These are phyloP conservation scores for Myocastor coypus DNA, from an alignment of 2,113 vertebrate species.

Conservation along the genomic window DNA sequence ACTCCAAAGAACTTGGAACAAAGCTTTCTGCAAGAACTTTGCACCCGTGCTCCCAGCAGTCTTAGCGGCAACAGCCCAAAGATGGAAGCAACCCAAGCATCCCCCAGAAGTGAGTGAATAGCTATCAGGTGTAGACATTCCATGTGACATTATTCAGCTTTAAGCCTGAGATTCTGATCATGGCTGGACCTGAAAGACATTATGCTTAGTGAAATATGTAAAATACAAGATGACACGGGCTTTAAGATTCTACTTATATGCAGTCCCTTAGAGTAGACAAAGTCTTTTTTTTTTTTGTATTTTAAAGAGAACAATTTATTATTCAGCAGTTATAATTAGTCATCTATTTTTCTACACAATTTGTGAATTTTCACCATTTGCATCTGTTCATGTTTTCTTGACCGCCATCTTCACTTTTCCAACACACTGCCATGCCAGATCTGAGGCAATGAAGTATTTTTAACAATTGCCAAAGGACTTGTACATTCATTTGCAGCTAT, in stretches of 20 bases:
- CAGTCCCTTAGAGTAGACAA: neutral
- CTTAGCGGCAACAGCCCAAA: neutral
- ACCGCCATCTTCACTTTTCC: too few species aligned
- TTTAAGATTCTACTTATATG: neutral
- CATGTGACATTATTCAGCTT: neutral
- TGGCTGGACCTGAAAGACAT: neutral
- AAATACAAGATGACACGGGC: neutral
- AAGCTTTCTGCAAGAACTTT: neutral
- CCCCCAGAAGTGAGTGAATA: neutral
- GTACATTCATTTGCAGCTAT: too few species aligned
- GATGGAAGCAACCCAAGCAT: neutral
- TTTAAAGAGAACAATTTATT: too few species aligned
- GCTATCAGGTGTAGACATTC: too few species aligned
- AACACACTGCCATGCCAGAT: too few species aligned
- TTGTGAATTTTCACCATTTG: too few species aligned
- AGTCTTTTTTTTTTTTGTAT: too few species aligned
- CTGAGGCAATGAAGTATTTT: too few species aligned
- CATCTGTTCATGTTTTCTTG: too few species aligned
- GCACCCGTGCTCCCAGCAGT: neutral
- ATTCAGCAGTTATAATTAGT: too few species aligned
- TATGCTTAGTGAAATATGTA: neutral
- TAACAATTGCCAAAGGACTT: too few species aligned
- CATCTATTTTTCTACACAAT: too few species aligned
- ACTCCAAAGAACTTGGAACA: neutral
- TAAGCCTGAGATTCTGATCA: neutral